phyloP scores from a whole-genome alignment of 2,888 invertebrate genomes.

The Athetis lepigone region DNA sequence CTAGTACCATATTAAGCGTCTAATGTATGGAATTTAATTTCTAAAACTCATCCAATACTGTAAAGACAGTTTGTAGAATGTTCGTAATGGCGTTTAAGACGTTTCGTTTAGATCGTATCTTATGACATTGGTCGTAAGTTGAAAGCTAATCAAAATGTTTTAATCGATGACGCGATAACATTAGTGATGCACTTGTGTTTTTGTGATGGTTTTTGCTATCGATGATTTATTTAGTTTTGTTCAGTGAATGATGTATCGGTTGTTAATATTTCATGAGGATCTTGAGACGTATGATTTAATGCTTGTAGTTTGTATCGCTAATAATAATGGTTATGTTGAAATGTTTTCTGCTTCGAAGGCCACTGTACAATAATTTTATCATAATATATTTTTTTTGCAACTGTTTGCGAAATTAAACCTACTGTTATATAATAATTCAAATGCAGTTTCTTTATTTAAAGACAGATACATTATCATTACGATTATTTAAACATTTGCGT shows the following conservation, averaged over 20 bases:
- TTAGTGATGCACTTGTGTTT: conserved; percentile 78
- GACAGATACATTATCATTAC: no score
- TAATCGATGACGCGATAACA: conserved; percentile 89
- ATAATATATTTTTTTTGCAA: no score
- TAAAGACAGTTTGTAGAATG: conserved; percentile 80
- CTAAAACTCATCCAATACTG: conserved; percentile 77
- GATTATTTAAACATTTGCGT: no score
- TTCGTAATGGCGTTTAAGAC: conserved; percentile 83
- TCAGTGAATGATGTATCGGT: conserved; percentile 46
- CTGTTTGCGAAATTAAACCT: no score
- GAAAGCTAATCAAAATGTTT: conserved; percentile 91
- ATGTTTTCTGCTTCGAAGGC: background rate
- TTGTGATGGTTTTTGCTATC: conserved; percentile 57
- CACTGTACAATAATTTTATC: no score
- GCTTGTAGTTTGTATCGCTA: conserved; percentile 17
- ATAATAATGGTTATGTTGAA: conserved; percentile 1
- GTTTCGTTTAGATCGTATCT: conserved; percentile 81
- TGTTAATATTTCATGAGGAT: conserved; percentile 51
- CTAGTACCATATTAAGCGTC: conserved; percentile 87
- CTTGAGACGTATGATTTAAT: conserved; percentile 35
- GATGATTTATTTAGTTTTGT: conserved; percentile 53
- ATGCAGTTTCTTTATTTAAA: no score
- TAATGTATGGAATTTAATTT: conserved; percentile 89
- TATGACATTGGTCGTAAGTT: conserved; percentile 89
- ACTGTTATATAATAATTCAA: no score